Conservation (phyloP, 2,113 vertebrate genomes). For the Hemiprocne comata region DNA sequence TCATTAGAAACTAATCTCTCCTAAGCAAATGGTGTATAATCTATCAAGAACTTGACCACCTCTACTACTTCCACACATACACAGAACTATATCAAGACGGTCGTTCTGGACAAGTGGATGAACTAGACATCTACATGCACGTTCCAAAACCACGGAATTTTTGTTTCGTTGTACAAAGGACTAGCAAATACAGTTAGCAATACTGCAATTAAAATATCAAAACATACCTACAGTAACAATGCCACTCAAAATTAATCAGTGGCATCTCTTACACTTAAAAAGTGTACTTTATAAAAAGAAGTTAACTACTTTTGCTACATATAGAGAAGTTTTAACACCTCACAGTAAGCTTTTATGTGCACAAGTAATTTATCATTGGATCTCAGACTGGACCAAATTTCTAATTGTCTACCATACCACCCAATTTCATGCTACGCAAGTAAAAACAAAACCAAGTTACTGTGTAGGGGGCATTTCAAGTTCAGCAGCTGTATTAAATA, state of each 20-base stretch:
- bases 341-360: neutral
- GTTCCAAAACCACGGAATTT: neutral
- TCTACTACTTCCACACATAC: neutral
- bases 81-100: neutral
- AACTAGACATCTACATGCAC: neutral
- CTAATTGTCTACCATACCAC: neutral
- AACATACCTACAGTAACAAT: neutral
- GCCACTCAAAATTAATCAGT: neutral
- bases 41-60: neutral
- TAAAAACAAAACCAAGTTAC: conserved; percentile 40
- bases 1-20: neutral
- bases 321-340: neutral
- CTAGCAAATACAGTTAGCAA: neutral
- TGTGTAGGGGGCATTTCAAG: neutral
- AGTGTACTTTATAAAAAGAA: neutral
- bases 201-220: neutral
- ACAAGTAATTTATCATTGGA: neutral
- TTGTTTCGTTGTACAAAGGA: neutral
- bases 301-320: neutral
- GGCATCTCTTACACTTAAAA: neutral
- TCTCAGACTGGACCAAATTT: neutral
- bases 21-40: neutral
- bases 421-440: conserved; percentile 39
- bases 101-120: neutral
- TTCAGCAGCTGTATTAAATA: conserved; percentile 38